Percentiles rank a stretch among this genome's conserved stretches.
phyloP scores from a whole-genome alignment of 2,797 vertebrate genomes.

The Ctenosaura bakeri region DNA sequence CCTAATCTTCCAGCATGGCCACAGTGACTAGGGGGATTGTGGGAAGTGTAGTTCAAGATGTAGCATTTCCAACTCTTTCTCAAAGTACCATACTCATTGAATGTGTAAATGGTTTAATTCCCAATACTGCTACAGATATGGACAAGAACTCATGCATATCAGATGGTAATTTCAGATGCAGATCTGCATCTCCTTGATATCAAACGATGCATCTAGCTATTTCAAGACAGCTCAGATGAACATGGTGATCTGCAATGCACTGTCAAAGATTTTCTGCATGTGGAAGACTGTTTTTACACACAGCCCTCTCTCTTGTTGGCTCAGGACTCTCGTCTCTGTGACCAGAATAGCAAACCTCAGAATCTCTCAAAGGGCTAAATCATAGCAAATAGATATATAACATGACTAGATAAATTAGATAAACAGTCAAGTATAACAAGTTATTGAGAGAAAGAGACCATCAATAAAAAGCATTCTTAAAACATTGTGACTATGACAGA shows the following conservation, averaged over 20 bases:
- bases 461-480: constrained; percentile 26
- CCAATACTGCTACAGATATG: background rate
- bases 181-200: background rate
- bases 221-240: constrained; percentile 3
- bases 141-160: constrained; percentile 24
- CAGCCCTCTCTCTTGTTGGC: background rate
- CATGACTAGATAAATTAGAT: constrained; percentile 28
- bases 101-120: background rate
- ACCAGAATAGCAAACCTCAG: background rate
- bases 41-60: too few relatives aligned
- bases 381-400: constrained; percentile 8
- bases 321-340: background rate
- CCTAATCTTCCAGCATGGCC: too few relatives aligned
- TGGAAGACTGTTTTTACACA: background rate
- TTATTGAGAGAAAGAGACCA: background rate
- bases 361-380: background rate
- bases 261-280: background rate
- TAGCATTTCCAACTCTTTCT: too few relatives aligned
- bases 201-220: constrained; percentile 28
- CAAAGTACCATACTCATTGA: constrained; percentile 11
- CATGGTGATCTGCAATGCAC: background rate
- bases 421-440: constrained; percentile 7
- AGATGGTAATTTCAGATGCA: background rate
- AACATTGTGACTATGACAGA: constrained; percentile 44
- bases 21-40: too few relatives aligned